Evolutionary conservation across 2,888 invertebrate genomes (phyloP).

Genomic region (Monopis laevigella): DNA sequence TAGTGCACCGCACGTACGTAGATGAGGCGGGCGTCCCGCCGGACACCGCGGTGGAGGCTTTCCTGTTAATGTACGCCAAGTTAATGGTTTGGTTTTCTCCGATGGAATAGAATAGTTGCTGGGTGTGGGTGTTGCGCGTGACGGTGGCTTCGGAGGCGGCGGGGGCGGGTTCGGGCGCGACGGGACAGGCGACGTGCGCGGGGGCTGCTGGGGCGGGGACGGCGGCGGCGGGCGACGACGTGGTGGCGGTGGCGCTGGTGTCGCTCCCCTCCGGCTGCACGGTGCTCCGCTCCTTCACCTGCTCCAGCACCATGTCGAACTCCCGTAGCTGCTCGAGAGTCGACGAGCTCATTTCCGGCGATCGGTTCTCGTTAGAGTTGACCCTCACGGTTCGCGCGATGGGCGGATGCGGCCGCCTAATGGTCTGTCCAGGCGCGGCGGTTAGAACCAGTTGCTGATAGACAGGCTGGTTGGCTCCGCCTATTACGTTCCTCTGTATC

Average conservation of each 20-base stretch:
- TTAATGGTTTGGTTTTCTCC: slow-evolving; percentile 35
- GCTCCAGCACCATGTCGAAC: slow-evolving; percentile 83
- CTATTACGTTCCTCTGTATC: slow-evolving; percentile 70
- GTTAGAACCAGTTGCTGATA: slow-evolving; percentile 61
- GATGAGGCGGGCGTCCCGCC: slow-evolving; percentile 59
- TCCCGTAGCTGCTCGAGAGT: slow-evolving; percentile 81
- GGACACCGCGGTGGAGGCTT: slow-evolving; percentile 39
- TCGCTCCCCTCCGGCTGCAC: slow-evolving; percentile 52
- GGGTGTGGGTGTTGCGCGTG: slow-evolving; percentile 33
- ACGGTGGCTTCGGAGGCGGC: slow-evolving; percentile 6
- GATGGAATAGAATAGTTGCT: slow-evolving; percentile 43
- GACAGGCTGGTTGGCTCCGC: slow-evolving; percentile 61
- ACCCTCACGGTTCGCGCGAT: slow-evolving; percentile 21
- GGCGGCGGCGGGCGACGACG: slow-evolving; percentile 23
- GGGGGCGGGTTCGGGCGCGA: slow-evolving; percentile 38
- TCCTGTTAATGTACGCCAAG: slow-evolving; percentile 41
- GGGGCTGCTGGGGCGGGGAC: slow-evolving; percentile 29
- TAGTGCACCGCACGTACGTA: slow-evolving; percentile 39
- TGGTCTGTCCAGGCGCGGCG: slow-evolving; percentile 54
- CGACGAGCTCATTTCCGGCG: slow-evolving; percentile 76
- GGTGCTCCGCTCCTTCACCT: slow-evolving; percentile 80
- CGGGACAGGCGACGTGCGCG: slow-evolving; percentile 29
- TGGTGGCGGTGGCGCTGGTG: slow-evolving; percentile 32
- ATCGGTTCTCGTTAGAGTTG: slow-evolving; percentile 39
- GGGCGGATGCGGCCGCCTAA: slow-evolving; percentile 39